These are phyloP conservation scores for Cryptotermes secundus DNA, from an alignment of 1,140 invertebrate species.

Conservation along the genomic window DNA sequence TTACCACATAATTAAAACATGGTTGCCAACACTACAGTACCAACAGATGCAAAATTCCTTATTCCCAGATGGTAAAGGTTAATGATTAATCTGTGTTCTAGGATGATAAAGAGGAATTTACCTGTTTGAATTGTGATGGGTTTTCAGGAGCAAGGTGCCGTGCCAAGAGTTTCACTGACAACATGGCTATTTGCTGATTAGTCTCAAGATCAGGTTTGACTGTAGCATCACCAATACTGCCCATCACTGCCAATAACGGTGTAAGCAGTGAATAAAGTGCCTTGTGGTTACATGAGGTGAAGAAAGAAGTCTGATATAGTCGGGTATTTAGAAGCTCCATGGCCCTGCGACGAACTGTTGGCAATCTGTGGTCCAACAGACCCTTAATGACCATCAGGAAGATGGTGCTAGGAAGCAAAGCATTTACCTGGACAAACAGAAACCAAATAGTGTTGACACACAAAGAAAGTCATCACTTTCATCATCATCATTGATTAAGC, in stretches of 20 bases:
- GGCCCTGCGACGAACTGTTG: constrained; percentile 72
- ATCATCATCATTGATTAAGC: no score
- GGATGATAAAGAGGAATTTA: constrained; percentile 38
- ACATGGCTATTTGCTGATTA: constrained; percentile 76
- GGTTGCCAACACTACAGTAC: background rate
- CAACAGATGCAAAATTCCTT: no score
- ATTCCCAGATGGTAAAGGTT: no score
- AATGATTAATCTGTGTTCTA: no score
- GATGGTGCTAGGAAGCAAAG: constrained; percentile 70
- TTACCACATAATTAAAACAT: no score
- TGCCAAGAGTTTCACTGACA: constrained; percentile 78
- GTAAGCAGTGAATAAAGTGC: constrained; percentile 54
- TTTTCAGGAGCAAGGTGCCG: constrained; percentile 63
- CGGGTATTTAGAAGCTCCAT: constrained; percentile 82
- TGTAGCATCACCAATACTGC: constrained; percentile 53
- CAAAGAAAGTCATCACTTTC: constrained; percentile 30
- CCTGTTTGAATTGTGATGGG: constrained; percentile 62
- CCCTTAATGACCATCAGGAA: constrained; percentile 74
- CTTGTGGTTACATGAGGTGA: constrained; percentile 47
- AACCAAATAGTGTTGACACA: constrained; percentile 29
- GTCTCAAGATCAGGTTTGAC: constrained; percentile 57
- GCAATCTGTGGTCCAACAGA: constrained; percentile 66
- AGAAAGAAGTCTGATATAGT: constrained; percentile 62
- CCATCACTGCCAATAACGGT: constrained; percentile 62
- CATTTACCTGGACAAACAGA: constrained; percentile 56